Conservation (phyloP, 2,888 invertebrate genomes). For the Alviniconcha strummeri region DNA sequence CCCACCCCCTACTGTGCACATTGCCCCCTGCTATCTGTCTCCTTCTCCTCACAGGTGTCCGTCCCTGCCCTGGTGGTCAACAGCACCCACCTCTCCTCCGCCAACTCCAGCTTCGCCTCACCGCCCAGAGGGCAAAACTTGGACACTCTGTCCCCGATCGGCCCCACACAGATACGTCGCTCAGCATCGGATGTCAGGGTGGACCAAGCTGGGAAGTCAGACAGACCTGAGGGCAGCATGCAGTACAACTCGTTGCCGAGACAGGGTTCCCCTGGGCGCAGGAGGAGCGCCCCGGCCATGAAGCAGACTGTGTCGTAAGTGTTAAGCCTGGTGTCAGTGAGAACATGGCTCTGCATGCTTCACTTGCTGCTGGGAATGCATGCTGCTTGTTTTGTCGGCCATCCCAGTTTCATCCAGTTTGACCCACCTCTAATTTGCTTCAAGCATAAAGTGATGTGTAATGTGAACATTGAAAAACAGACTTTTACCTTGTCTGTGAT, state of each 20-base stretch:
- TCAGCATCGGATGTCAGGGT: slow-evolving; percentile 35
- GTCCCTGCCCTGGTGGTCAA: slow-evolving; percentile 30
- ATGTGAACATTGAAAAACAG: no score
- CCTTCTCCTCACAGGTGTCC: slow-evolving; percentile 17
- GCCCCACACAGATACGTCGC: slow-evolving; percentile 26
- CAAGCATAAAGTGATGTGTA: no score
- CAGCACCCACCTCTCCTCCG: slow-evolving; percentile 13
- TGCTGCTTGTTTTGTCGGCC: no score
- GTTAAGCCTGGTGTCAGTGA: background rate
- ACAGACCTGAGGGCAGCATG: slow-evolving; percentile 1
- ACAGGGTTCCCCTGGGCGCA: background rate
- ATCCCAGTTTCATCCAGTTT: no score
- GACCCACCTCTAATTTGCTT: no score
- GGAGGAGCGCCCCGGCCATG: slow-evolving; percentile 1
- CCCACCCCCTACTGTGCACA: no score
- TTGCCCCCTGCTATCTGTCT: background rate
- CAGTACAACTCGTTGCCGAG: slow-evolving; percentile 24
- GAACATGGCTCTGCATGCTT: background rate
- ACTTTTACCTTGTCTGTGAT: no score
- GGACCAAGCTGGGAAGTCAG: slow-evolving; percentile 6
- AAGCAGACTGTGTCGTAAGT: slow-evolving; percentile 32
- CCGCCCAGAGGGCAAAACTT: slow-evolving; percentile 10
- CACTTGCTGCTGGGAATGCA: no score
- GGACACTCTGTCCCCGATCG: slow-evolving; percentile 7
- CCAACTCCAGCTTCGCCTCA: slow-evolving; percentile 18